Conservation (phyloP, 2,888 invertebrate species). For the Lasioglossum malachurum region DNA sequence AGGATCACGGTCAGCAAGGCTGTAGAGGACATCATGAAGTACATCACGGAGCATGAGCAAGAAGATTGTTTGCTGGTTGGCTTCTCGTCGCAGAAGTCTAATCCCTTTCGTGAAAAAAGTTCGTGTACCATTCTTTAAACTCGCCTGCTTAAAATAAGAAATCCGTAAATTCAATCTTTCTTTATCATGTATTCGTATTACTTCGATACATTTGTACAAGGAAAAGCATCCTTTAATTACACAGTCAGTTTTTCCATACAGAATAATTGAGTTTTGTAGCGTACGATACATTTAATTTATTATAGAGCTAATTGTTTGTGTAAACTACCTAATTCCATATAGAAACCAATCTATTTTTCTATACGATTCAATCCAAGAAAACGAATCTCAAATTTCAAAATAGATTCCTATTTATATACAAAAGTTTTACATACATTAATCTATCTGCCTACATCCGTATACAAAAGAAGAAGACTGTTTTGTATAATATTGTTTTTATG, state of each 20-base stretch:
- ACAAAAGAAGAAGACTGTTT: slow-evolving; percentile 27
- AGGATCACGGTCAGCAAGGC: slow-evolving; percentile 94
- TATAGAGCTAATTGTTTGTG: not conserved
- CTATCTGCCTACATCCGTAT: not conserved
- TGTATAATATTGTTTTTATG: slow-evolving; percentile 42
- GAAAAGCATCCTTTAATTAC: slow-evolving; percentile 6
- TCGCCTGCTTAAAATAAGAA: slow-evolving; percentile 58
- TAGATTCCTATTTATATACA: not conserved
- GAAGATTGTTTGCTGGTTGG: slow-evolving; percentile 97
- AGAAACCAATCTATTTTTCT: slow-evolving; percentile 6
- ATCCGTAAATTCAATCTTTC: not conserved
- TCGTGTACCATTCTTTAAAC: slow-evolving; percentile 93
- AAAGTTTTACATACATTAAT: not conserved
- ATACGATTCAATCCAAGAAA: not conserved
- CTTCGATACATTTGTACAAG: slow-evolving; percentile 9
- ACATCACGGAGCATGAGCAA: slow-evolving; percentile 95
- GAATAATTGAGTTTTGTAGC: not conserved
- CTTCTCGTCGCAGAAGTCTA: slow-evolving; percentile 97
- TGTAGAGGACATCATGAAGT: slow-evolving; percentile 96
- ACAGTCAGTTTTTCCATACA: not conserved
- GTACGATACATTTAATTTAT: slow-evolving; percentile 8
- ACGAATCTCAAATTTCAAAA: slow-evolving; percentile 28
- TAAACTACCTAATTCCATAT: not conserved
- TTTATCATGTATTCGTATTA: slow-evolving; percentile 10
- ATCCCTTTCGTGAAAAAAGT: slow-evolving; percentile 97